phyloP scores from a whole-genome alignment of 2,888 invertebrate species.

The Diloba caeruleocephala region DNA sequence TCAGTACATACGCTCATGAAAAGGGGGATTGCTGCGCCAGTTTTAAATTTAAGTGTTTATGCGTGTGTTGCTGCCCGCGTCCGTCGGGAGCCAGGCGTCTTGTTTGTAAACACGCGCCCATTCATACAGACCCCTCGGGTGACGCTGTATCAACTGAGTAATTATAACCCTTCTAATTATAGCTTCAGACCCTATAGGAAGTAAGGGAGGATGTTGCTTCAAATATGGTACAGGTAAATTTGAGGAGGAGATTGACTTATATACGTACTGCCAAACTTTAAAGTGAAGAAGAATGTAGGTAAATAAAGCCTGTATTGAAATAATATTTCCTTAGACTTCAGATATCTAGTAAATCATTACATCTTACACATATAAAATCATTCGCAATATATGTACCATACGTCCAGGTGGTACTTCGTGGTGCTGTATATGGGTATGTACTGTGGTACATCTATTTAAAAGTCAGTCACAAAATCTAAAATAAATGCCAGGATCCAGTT shows the following conservation, averaged over 20 bases:
- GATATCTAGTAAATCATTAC: no score
- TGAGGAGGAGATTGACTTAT: slow-evolving; percentile 11
- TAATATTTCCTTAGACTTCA: no score
- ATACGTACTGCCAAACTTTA: no score
- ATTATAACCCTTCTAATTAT: slow-evolving; percentile 58
- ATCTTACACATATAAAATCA: no score
- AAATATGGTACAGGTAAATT: slow-evolving; percentile 38
- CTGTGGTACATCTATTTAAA: slow-evolving; percentile 8
- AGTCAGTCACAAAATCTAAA: slow-evolving; percentile 28
- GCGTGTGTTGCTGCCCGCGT: slow-evolving; percentile 56
- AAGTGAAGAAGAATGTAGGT: no score
- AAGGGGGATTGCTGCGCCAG: slow-evolving; percentile 56
- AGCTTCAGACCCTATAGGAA: slow-evolving; percentile 47
- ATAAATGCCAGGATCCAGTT: slow-evolving; percentile 55
- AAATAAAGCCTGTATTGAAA: no score
- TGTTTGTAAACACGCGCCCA: slow-evolving; percentile 86
- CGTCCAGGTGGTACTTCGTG: no score
- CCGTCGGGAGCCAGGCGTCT: slow-evolving; percentile 67
- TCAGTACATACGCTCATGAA: slow-evolving; percentile 43
- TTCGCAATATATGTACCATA: no score
- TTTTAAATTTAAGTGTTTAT: slow-evolving; percentile 77
- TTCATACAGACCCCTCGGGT: slow-evolving; percentile 62
- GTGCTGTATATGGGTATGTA: no score
- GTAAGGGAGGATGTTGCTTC: slow-evolving; percentile 46
- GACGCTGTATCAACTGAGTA: slow-evolving; percentile 38